Evolutionary conservation across 2,113 vertebrate species (phyloP).

Genomic region (Callospermophilus lateralis): DNA sequence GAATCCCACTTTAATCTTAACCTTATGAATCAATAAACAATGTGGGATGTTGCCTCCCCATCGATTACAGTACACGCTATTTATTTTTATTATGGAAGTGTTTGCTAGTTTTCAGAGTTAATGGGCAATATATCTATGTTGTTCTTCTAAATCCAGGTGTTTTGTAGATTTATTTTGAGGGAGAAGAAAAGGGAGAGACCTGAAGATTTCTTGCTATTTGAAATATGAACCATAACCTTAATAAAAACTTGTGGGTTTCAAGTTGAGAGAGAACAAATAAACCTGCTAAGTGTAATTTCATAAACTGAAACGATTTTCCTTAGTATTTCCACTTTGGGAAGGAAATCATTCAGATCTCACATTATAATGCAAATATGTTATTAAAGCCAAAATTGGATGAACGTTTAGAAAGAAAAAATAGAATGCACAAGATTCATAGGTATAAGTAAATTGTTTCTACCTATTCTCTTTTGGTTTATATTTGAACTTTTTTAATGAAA

Average conservation of each 20-base stretch:
- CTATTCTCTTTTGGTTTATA: constrained; percentile 30
- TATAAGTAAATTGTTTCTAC: neutral
- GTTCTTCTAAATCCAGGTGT: constrained; percentile 82
- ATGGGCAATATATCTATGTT: constrained; percentile 80
- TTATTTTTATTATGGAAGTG: constrained; percentile 85
- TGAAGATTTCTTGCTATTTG: constrained; percentile 78
- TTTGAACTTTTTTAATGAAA: constrained; percentile 56
- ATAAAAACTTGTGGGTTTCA: constrained; percentile 81
- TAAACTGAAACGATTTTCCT: constrained; percentile 79
- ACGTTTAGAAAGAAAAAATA: constrained; percentile 29
- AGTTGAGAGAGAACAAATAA: constrained; percentile 83
- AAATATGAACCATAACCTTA: constrained; percentile 79
- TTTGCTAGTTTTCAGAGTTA: constrained; percentile 85
- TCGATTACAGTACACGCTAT: constrained; percentile 73
- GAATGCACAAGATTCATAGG: neutral
- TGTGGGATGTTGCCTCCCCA: constrained; percentile 74
- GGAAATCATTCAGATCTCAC: constrained; percentile 63
- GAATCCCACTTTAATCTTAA: constrained; percentile 83
- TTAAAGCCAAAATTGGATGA: constrained; percentile 17
- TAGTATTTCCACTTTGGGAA: constrained; percentile 72
- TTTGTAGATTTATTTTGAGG: constrained; percentile 83
- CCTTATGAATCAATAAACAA: constrained; percentile 81
- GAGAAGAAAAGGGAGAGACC: constrained; percentile 48
- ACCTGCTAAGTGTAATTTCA: constrained; percentile 82
- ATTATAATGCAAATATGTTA: constrained; percentile 66